Percentiles rank a stretch among this genome's conserved stretches.
These are phyloP conservation scores for Choristoneura rosaceana DNA, from an alignment of 2,888 invertebrate species.

Conservation along the genomic window DNA sequence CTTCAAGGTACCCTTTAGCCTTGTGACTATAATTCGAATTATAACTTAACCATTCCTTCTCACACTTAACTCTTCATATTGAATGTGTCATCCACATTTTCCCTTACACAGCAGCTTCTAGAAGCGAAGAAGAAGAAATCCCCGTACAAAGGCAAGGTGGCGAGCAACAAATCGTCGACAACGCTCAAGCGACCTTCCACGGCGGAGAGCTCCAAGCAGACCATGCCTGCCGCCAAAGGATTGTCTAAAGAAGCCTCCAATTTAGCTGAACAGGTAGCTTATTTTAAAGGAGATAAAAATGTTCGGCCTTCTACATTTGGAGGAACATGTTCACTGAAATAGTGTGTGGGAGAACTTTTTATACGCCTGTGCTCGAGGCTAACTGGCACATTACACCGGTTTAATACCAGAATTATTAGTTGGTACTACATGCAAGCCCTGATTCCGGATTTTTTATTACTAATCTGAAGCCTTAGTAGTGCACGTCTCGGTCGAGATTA, in stretches of 20 bases:
- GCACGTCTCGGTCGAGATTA: too few relatives aligned
- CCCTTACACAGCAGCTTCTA: conserved; percentile 43
- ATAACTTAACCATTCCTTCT: background rate
- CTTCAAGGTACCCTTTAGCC: too few relatives aligned
- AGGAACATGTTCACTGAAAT: too few relatives aligned
- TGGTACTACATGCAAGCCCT: too few relatives aligned
- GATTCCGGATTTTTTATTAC: too few relatives aligned
- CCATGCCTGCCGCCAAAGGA: conserved; percentile 42
- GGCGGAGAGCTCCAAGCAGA: conserved; percentile 50
- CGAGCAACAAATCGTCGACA: conserved; percentile 60
- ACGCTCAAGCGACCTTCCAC: conserved; percentile 60
- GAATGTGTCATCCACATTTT: background rate
- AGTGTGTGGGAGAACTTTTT: too few relatives aligned
- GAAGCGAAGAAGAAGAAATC: conserved; percentile 64
- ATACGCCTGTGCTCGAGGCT: too few relatives aligned
- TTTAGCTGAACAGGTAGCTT: conserved; percentile 67
- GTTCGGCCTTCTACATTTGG: too few relatives aligned
- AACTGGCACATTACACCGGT: too few relatives aligned
- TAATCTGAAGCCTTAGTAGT: too few relatives aligned
- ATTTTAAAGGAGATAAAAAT: too few relatives aligned
- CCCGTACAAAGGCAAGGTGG: conserved; percentile 53
- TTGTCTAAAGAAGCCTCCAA: conserved; percentile 58
- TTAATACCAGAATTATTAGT: too few relatives aligned
- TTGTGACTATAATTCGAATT: background rate
- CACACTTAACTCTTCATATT: background rate